Percentiles rank a stretch among this genome's conserved stretches.
Evolutionary conservation across 2,797 vertebrate genomes (phyloP).

Genomic region (Oophaga sylvatica): DNA sequence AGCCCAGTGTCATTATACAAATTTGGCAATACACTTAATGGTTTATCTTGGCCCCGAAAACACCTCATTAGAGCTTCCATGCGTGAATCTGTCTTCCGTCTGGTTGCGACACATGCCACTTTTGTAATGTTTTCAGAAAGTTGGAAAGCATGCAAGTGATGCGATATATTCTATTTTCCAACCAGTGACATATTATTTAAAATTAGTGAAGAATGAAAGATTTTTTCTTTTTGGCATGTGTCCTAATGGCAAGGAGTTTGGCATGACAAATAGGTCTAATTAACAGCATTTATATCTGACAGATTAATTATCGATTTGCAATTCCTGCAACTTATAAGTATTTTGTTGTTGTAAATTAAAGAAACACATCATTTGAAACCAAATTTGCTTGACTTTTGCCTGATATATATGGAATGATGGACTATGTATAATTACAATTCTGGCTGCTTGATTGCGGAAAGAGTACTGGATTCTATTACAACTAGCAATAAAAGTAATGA

Average conservation of each 20-base stretch:
- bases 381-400: not conserved
- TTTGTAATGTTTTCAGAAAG: constrained; percentile 49
- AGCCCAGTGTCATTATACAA: constrained; percentile 55
- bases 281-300: constrained; percentile 51
- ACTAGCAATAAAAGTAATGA: constrained; percentile 29
- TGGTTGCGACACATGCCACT: constrained; percentile 52
- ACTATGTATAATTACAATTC: not conserved
- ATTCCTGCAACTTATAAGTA: constrained; percentile 8
- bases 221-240: constrained; percentile 39
- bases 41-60: constrained; percentile 53
- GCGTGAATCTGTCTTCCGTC: constrained; percentile 56
- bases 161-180: constrained; percentile 40
- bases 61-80: constrained; percentile 51
- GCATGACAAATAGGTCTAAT: constrained; percentile 53
- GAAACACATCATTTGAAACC: constrained; percentile 10
- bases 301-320: constrained; percentile 37
- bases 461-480: not conserved
- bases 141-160: constrained; percentile 39
- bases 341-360: constrained; percentile 1
- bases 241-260: constrained; percentile 41
- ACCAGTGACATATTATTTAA: constrained; percentile 56
- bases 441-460: not conserved
- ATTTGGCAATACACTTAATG: constrained; percentile 49
- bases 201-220: constrained; percentile 42
- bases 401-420: not conserved